A percentile compares a stretch with the other conserved stretches of the same genome.
Evolutionary conservation across 1,140 invertebrate species (phyloP).

Genomic region (Pogonus chalceus): DNA sequence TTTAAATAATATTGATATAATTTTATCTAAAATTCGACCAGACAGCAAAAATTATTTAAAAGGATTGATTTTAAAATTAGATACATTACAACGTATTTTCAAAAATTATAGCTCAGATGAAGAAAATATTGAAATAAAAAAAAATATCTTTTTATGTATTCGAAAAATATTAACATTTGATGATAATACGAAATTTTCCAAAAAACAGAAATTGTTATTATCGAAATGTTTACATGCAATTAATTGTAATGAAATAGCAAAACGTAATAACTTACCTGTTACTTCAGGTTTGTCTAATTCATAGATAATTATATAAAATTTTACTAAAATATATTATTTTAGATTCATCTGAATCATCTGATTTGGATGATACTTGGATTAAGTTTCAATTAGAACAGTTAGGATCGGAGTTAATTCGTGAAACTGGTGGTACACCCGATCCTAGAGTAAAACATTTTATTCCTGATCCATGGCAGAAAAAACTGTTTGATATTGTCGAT

Average conservation of each 20-base stretch:
- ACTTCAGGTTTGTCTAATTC: background rate
- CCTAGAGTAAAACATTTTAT: conserved; percentile 15
- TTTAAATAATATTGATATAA: background rate
- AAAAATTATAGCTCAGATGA: background rate
- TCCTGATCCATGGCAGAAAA: conserved; percentile 20
- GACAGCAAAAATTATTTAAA: background rate
- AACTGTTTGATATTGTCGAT: conserved; percentile 19
- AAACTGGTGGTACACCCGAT: conserved; percentile 11
- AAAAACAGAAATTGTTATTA: conserved; percentile 7
- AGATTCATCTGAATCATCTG: background rate
- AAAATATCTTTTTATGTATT: conserved; percentile 9
- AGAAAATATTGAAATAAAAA: conserved; percentile 1
- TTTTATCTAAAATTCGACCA: background rate
- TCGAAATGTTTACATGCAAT: conserved; percentile 11
- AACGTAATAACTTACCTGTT: conserved; percentile 12
- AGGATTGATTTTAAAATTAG: background rate
- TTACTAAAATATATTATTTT: background rate
- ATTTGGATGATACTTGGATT: conserved; percentile 11
- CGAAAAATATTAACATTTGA: background rate
- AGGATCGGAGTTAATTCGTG: conserved; percentile 15
- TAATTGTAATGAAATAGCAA: conserved; percentile 15
- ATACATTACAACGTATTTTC: background rate
- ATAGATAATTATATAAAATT: background rate
- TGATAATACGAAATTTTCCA: background rate
- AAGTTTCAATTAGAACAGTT: conserved; percentile 17